Evolutionary conservation across 2,888 invertebrate genomes (phyloP).

Genomic region (Hemistola chrysoprasaria): DNA sequence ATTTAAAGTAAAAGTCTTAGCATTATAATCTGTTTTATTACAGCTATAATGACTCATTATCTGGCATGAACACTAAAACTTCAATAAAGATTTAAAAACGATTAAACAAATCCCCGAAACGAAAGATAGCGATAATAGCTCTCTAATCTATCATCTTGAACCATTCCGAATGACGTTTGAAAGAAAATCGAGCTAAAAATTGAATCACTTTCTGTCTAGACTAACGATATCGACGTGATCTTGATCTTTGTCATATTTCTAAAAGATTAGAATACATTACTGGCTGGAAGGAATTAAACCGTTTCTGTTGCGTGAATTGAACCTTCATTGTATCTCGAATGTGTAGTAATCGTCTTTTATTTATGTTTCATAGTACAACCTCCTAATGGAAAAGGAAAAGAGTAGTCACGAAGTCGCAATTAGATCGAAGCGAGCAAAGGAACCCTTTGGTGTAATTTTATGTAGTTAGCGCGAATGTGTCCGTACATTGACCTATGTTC

Average conservation of each 20-base stretch:
- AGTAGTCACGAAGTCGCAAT: constrained; percentile 72
- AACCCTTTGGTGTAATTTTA: constrained; percentile 73
- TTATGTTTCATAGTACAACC: constrained; percentile 38
- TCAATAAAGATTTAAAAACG: background rate
- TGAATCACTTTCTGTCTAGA: constrained; percentile 55
- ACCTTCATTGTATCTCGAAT: constrained; percentile 30
- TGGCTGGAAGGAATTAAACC: background rate
- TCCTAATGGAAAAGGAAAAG: constrained; percentile 65
- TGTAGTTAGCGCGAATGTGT: constrained; percentile 65
- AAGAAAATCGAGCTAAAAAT: constrained; percentile 43
- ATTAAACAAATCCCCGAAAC: constrained; percentile 6
- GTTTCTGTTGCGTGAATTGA: constrained; percentile 4
- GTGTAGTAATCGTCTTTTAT: constrained; percentile 15
- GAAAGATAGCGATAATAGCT: constrained; percentile 19
- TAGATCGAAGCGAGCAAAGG: constrained; percentile 63
- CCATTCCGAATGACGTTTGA: constrained; percentile 13
- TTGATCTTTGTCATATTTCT: constrained; percentile 23
- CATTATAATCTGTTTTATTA: too few relatives aligned
- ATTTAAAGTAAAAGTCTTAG: too few relatives aligned
- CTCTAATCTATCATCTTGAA: constrained; percentile 24
- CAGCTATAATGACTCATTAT: too few relatives aligned
- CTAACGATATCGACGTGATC: constrained; percentile 47
- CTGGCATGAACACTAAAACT: too few relatives aligned
- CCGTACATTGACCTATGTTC: constrained; percentile 46
- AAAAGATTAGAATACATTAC: constrained; percentile 30